A percentile compares a stretch with the other conserved stretches of the same genome.
phyloP scores from a whole-genome alignment of 2,113 vertebrate genomes.

The Seriola quinqueradiata region DNA sequence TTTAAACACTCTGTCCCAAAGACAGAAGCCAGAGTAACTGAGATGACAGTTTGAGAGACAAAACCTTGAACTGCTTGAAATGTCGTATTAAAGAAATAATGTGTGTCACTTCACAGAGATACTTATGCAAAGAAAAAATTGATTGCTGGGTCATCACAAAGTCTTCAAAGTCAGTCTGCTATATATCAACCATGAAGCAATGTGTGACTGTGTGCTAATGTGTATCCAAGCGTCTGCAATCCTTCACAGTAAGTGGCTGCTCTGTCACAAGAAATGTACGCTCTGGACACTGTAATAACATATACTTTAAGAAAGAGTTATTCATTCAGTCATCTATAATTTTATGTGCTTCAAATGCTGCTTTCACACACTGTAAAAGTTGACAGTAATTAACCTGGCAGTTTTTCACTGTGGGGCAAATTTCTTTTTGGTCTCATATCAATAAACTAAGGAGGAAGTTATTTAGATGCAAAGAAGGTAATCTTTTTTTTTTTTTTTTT shows the following conservation, averaged over 20 bases:
- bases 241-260: neutral
- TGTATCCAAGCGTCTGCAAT: neutral
- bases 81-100: constrained; percentile 17
- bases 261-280: neutral
- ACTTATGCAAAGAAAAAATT: neutral
- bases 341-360: constrained; percentile 1
- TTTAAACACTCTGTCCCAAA: constrained; percentile 25
- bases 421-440: neutral
- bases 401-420: neutral
- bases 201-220: neutral
- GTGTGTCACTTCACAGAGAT: neutral
- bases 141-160: neutral
- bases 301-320: neutral
- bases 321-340: constrained; percentile 4
- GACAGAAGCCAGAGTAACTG: constrained; percentile 37
- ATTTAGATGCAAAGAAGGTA: neutral
- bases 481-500: no score
- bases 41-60: constrained; percentile 40
- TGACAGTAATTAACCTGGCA: neutral
- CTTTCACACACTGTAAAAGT: neutral
- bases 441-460: neutral
- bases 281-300: neutral
- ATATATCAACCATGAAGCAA: neutral
- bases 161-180: constrained; percentile 1
- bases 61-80: constrained; percentile 28